A percentile compares a stretch with the other conserved stretches of the same genome.
Evolutionary conservation across 1,140 invertebrate species (phyloP).

Genomic region (Euwallacea fornicatus): DNA sequence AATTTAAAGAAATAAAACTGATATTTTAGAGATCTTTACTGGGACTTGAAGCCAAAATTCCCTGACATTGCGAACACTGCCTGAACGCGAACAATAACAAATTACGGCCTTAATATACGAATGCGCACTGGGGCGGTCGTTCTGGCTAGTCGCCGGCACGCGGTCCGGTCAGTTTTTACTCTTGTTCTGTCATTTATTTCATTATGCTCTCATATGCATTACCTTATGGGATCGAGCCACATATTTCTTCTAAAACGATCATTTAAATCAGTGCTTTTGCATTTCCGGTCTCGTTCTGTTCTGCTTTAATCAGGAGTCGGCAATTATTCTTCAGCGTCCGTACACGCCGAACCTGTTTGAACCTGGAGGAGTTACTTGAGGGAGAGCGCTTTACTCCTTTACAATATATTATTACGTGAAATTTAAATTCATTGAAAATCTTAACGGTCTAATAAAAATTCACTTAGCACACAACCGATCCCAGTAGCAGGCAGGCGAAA

Average conservation of each 20-base stretch:
- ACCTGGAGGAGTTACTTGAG: too few relatives aligned
- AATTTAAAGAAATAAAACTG: too few relatives aligned
- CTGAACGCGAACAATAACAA: constrained; percentile 28
- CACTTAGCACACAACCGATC: background rate
- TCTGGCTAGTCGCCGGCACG: constrained; percentile 28
- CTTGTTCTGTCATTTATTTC: constrained; percentile 36
- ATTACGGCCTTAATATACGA: constrained; percentile 28
- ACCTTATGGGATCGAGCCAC: constrained; percentile 20
- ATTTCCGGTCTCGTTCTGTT: constrained; percentile 21
- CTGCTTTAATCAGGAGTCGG: too few relatives aligned
- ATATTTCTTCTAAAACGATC: constrained; percentile 26
- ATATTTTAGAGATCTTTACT: too few relatives aligned
- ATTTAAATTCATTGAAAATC: too few relatives aligned
- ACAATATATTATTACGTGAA: too few relatives aligned
- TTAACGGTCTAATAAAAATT: constrained; percentile 1
- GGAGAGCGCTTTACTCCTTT: too few relatives aligned
- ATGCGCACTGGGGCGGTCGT: constrained; percentile 24
- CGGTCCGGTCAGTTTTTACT: constrained; percentile 34
- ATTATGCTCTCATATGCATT: constrained; percentile 22
- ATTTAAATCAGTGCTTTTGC: constrained; percentile 27
- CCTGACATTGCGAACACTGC: constrained; percentile 22
- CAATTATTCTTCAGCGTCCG: too few relatives aligned
- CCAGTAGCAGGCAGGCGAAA: background rate
- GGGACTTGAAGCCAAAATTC: too few relatives aligned
- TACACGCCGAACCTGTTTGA: too few relatives aligned